A percentile compares a stretch with the other conserved stretches of the same genome.
Conservation (phyloP, 2,888 invertebrate genomes). For the Punctoribates punctum region DNA sequence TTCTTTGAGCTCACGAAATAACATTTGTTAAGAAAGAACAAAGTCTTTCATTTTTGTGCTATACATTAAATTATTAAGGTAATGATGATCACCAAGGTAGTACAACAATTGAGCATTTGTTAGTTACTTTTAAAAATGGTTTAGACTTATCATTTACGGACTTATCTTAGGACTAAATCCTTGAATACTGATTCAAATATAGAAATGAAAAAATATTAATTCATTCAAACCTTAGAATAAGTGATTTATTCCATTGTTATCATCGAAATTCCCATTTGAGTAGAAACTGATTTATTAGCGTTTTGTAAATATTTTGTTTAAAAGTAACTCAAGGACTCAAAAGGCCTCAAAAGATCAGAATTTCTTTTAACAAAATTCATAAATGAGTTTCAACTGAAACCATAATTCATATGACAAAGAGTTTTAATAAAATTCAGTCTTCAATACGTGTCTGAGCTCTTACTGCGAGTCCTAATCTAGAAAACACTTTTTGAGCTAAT, state of each 20-base stretch:
- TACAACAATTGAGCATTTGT: too few species aligned
- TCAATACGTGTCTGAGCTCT: not conserved
- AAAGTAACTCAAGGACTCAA: conserved; percentile 25
- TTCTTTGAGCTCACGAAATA: too few species aligned
- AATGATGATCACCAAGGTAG: too few species aligned
- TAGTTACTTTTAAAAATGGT: too few species aligned
- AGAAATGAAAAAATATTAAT: too few species aligned
- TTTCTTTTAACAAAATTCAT: not conserved
- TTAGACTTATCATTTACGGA: too few species aligned
- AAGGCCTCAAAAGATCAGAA: not conserved
- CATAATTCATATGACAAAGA: not conserved
- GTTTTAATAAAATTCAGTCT: not conserved
- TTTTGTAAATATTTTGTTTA: conserved; percentile 16
- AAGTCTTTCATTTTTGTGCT: too few species aligned
- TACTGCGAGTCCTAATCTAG: not conserved
- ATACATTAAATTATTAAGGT: too few species aligned
- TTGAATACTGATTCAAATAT: too few species aligned
- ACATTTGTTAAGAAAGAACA: too few species aligned
- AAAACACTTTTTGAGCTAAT: not conserved
- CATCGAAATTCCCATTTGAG: not conserved
- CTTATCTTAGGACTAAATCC: too few species aligned
- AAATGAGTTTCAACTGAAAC: not conserved
- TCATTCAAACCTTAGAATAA: too few species aligned
- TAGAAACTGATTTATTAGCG: not conserved
- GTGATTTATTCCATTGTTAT: conserved; percentile 32